phyloP scores from a whole-genome alignment of 2,888 invertebrate species.

The Pristionchus mayeri region DNA sequence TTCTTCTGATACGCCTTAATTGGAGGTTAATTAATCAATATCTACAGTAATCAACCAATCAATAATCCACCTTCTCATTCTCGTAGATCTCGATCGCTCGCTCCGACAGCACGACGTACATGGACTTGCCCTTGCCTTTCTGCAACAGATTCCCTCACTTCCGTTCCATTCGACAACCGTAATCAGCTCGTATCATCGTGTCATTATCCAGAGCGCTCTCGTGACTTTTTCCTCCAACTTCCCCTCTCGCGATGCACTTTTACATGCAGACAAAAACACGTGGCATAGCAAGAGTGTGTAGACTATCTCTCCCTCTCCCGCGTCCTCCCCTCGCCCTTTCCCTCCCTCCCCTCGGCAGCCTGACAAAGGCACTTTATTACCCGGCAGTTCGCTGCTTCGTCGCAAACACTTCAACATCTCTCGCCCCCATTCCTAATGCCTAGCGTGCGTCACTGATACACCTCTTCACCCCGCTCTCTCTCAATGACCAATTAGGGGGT shows the following conservation, averaged over 20 bases:
- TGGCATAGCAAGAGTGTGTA: neutral
- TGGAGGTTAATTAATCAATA: neutral
- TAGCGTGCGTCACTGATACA: too few species aligned
- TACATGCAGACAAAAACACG: conserved; percentile 4
- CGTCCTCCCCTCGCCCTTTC: neutral
- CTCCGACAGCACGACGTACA: conserved; percentile 62
- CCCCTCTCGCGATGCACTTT: neutral
- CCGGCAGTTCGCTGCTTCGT: neutral
- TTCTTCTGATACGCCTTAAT: conserved; percentile 51
- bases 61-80: conserved; percentile 61
- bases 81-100: conserved; percentile 69
- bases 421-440: neutral
- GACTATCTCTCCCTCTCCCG: neutral
- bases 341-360: neutral
- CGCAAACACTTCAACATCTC: neutral
- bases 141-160: conserved; percentile 50
- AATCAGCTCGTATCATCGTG: neutral
- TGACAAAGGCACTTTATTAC: conserved; percentile 8
- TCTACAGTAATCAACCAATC: neutral
- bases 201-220: neutral
- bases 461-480: too few species aligned
- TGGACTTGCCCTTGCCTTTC: conserved; percentile 62
- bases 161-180: neutral
- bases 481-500: too few species aligned
- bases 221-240: neutral